phyloP scores from a whole-genome alignment of 2,113 vertebrate genomes.

The Anolis carolinensis region DNA sequence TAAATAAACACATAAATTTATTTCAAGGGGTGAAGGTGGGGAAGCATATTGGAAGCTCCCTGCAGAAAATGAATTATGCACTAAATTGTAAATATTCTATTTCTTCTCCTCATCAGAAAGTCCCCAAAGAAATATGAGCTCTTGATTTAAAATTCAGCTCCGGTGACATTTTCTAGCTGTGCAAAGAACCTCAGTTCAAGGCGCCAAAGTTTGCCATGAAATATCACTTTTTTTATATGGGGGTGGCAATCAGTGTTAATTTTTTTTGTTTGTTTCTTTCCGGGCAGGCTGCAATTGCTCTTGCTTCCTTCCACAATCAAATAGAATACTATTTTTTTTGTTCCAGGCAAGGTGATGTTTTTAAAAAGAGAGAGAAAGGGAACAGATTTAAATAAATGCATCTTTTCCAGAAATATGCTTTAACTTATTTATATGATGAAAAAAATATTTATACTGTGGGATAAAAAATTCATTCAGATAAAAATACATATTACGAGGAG shows the following conservation, averaged over 20 bases:
- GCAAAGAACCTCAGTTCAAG: constrained; percentile 67
- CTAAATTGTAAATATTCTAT: constrained; percentile 82
- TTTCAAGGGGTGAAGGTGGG: neutral
- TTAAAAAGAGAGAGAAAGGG: constrained; percentile 3
- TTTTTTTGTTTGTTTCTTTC: constrained; percentile 41
- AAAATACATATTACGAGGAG: constrained; percentile 55
- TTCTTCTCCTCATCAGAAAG: constrained; percentile 78
- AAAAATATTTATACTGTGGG: constrained; percentile 50
- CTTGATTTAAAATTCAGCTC: constrained; percentile 81
- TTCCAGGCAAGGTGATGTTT: constrained; percentile 25
- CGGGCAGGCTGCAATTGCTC: neutral
- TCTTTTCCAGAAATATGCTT: constrained; percentile 49
- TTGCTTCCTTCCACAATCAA: constrained; percentile 46
- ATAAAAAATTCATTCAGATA: constrained; percentile 57
- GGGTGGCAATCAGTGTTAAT: constrained; percentile 61
- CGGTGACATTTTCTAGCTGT: constrained; percentile 74
- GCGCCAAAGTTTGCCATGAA: constrained; percentile 63
- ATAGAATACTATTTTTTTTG: constrained; percentile 40
- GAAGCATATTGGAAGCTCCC: constrained; percentile 54
- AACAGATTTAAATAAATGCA: constrained; percentile 59
- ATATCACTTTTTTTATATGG: constrained; percentile 50
- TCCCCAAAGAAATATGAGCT: constrained; percentile 79
- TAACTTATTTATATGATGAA: constrained; percentile 54
- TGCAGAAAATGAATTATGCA: constrained; percentile 81
- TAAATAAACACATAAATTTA: constrained; percentile 21